Evolutionary conservation across 2,797 vertebrate species (phyloP), one percentile per base, ranked within the genome.

Genomic region (Aplochiton taeniatus): DNA sequence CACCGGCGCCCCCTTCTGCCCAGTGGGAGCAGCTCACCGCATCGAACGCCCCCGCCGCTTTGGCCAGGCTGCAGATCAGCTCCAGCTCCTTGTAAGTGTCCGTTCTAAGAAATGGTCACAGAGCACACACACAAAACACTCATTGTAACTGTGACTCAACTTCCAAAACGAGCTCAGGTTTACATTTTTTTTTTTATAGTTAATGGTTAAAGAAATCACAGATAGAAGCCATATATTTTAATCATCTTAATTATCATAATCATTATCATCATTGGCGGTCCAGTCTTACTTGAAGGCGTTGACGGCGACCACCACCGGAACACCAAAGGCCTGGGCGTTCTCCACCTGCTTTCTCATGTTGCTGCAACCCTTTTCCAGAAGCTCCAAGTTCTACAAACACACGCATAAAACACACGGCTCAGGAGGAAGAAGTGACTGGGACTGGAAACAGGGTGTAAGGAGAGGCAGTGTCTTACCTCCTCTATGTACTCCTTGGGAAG

Each of bases 281-380:
- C 10, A 47, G 43, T 83, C 95, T 94, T 85, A 99, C 98, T 94
- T 97, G 90, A 99, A 99, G 65, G 83, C 94, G 48, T 99, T 99
- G 59, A 99, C 94, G 1, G 96, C 98, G 63, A 99, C 96, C 0
- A 99, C 94, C 50, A 99, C 97, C 0, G 97, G 95, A 12, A 98
- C 93, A 0, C 98, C 97, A 50, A 99, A 99, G 65, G 92, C 73
- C 63, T 53, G 89, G 13, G 96, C 95, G 0, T 98, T 99, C 84
- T 98, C 92, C 19, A 99, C 95, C 88, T 99, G 98, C 78, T 98
- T 99, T 73, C 71, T 91, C 68, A 99, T 90, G 87, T 99, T 99
- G 85, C 90, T 91, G 80, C 96, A 99, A 67, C 97, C 98, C 12
- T 93, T 95, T 83, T 92, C 92, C 85, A 99, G 78, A 76, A 99